Evolutionary conservation across 2,888 invertebrate genomes (phyloP), one percentile per base, ranked within the genome.

Genomic region (Gryllus longicercus): DNA sequence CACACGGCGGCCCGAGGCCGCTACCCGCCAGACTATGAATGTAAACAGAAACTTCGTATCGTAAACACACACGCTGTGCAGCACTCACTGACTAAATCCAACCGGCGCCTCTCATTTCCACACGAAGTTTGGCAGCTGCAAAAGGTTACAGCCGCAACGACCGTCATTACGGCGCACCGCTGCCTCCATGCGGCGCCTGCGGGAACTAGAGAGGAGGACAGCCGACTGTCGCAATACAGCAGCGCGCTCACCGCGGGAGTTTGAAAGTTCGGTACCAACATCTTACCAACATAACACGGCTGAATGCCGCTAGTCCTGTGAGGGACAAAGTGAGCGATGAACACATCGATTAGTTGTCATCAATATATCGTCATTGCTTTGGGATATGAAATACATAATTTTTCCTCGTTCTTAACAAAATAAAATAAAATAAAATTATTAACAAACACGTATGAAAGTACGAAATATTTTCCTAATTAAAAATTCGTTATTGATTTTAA

Each of bases 71-170:
- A 63, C 23, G 14, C 76, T 14, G 51, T 63, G 76, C 23, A 76
- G 51, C 12, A 77, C 79, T 49, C 79, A 77, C 79, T 74, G 38
- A 16, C 74, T 79, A 79, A 25, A 77, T 76, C 38, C 76, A 79
- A n/a, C 79, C 79, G 79, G 76, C 76, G 76, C 79, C 79, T 49
- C 50, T 49, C 63, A 77, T 79, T 79, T 79, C 79, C 79, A 63
- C 23, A 23, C 51, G 63, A 79, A 79, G 76, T 79, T 79, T 79
- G 79, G 76, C 79, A 79, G 79, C 79, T 79, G 79, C 79, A 51
- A 79, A 77, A 1, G 14, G 14, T 63, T 79, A 49, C 76, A 76
- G 77, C 77, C 77, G 49, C 16, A 79, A 51, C 76, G 79, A 79
- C 79, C 79, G 79, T 79, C 79, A 79, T 79, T 79, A 76, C 79